phyloP scores from a whole-genome alignment of 1,140 invertebrate genomes.

The Drosophila bifasciata region DNA sequence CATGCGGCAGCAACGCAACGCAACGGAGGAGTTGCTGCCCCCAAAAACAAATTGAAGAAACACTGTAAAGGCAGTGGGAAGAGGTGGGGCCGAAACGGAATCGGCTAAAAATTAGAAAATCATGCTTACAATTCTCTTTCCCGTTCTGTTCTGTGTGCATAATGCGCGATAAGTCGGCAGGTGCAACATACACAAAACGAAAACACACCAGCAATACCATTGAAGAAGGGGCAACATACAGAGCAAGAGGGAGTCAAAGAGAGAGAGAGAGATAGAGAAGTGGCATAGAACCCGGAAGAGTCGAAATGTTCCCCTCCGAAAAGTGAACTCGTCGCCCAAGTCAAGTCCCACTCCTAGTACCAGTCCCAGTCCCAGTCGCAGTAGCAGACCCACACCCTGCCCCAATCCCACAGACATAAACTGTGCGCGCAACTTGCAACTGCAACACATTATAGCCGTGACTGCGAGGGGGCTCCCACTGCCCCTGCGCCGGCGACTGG shows the following conservation, averaged over 20 bases:
- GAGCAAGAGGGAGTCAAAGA: neutral
- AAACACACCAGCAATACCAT: slow-evolving; percentile 35
- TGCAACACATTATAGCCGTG: slow-evolving; percentile 79
- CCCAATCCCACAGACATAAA: slow-evolving; percentile 41
- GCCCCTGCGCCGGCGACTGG: slow-evolving; percentile 4
- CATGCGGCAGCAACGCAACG: slow-evolving; percentile 27
- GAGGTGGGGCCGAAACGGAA: slow-evolving; percentile 26
- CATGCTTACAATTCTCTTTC: slow-evolving; percentile 56
- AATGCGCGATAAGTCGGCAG: slow-evolving; percentile 71
- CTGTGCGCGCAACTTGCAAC: slow-evolving; percentile 73
- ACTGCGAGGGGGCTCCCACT: slow-evolving; percentile 2
- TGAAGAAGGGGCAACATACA: neutral
- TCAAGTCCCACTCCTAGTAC: neutral
- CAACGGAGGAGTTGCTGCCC: neutral
- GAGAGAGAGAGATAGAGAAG: slow-evolving; percentile 17
- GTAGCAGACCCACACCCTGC: too few species aligned
- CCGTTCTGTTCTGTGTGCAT: slow-evolving; percentile 55
- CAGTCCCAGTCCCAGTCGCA: neutral
- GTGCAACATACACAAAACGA: slow-evolving; percentile 63
- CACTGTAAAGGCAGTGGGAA: slow-evolving; percentile 8
- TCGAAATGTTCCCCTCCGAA: slow-evolving; percentile 38
- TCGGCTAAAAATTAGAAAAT: slow-evolving; percentile 70
- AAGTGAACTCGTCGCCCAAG: slow-evolving; percentile 28
- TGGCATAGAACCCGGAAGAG: slow-evolving; percentile 72
- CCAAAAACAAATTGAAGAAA: slow-evolving; percentile 38